Conservation (phyloP, 2,888 invertebrate genomes). For the Diplolepis rosae region DNA sequence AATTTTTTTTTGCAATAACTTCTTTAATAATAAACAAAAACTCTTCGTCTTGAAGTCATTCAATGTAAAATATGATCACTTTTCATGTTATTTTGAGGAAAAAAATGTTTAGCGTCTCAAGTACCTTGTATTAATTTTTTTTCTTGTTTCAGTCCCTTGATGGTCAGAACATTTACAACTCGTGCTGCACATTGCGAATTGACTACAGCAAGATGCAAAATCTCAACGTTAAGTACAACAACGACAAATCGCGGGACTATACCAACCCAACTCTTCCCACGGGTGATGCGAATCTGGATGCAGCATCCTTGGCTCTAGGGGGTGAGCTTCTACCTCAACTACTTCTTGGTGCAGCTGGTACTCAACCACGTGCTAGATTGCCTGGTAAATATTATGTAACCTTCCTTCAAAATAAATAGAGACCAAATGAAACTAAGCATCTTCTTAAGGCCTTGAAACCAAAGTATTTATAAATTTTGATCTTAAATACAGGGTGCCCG, state of each 20-base stretch:
- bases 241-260: conserved; percentile 99
- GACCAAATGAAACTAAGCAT: no score
- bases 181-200: conserved; percentile 98
- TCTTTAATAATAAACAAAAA: no score
- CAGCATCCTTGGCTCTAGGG: conserved; percentile 80
- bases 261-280: conserved; percentile 98
- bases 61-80: no score
- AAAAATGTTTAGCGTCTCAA: not conserved
- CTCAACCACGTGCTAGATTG: conserved; percentile 70
- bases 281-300: conserved; percentile 85
- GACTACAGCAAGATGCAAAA: conserved; percentile 99
- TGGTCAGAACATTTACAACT: conserved; percentile 99
- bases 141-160: conserved; percentile 85
- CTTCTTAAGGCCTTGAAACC: no score
- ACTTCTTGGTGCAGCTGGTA: conserved; percentile 75
- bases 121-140: not conserved
- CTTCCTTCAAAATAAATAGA: no score
- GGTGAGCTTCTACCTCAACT: conserved; percentile 78
- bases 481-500: no score
- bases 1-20: no score
- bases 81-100: no score
- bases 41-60: no score
- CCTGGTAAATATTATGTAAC: conserved; percentile 66
- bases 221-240: conserved; percentile 99
- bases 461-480: no score